Evolutionary conservation across 2,113 vertebrate genomes (phyloP), one percentile per base, ranked within the genome.

Genomic region (Erinaceus europaeus): DNA sequence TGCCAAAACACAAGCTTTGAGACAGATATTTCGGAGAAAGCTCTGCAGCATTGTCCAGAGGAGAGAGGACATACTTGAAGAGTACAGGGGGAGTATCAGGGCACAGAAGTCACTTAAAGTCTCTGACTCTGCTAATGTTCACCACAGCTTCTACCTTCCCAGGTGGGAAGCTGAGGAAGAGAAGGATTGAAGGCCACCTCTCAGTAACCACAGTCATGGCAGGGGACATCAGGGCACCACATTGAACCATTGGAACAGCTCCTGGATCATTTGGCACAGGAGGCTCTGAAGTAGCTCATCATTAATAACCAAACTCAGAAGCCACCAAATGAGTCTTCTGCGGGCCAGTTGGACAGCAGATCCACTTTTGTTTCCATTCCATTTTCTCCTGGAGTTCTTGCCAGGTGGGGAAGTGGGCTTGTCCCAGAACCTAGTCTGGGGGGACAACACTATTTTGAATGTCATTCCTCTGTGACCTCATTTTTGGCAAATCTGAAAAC

Each of bases 401-500:
- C 57, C 21, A 14, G 1, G 10, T 50, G 48, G 81, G 62, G 11
- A 65, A 13, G 13, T 59, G 64, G 69, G 50, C 64, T 61, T 7
- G 46, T 57, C 21, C 23, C 27, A 15, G 50, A 5, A 27, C 4
- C 59, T 20, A 29, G 10, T 9, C 21, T n/a, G 9, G 17, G 42
- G 61, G 44, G 13, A 52, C 27, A 42, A 42, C 5, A 25, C 9
- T 25, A n/a, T 44, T 17, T 12, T 65, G 48, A 53, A 38, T 34
- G n/a, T 55, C 53, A 71, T 77, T 92, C 73, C 32, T 93, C 53
- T 42, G 77, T 14, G 18, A 61, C 20, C 29, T 71, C 44, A 17
- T 75, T 89, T 81, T 78, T 81, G 21, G 88, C 83, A 91, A 80
- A 67, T 14, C 18, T 9, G 8, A 53, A 65, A 48, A 8, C 64